Evolutionary conservation across 1,140 invertebrate genomes (phyloP).

Genomic region (Hyposmocoma kahamanoa): DNA sequence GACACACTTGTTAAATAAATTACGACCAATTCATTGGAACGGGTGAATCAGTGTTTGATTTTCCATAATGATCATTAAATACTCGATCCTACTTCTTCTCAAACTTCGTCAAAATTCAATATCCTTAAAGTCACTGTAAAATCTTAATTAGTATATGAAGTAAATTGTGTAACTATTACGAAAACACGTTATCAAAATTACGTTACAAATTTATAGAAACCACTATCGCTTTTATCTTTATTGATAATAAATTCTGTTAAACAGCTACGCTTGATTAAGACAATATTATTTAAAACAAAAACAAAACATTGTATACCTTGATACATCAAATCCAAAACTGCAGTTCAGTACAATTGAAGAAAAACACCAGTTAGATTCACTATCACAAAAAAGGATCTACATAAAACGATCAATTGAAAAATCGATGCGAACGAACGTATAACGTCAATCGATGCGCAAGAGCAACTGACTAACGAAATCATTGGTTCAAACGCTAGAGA

Average conservation of each 20-base stretch:
- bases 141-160: too few species aligned
- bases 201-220: slow-evolving; percentile 38
- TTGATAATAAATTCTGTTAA: slow-evolving; percentile 24
- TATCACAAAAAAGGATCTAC: slow-evolving; percentile 37
- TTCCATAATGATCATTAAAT: too few species aligned
- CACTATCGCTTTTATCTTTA: slow-evolving; percentile 56
- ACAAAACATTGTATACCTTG: slow-evolving; percentile 12
- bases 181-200: too few species aligned
- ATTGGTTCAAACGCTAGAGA: slow-evolving; percentile 50
- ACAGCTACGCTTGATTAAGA: slow-evolving; percentile 18
- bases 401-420: slow-evolving; percentile 34
- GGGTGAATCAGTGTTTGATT: too few species aligned
- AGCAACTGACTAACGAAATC: slow-evolving; percentile 55
- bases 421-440: slow-evolving; percentile 14
- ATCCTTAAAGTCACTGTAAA: too few species aligned
- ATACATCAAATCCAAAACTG: slow-evolving; percentile 4
- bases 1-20: too few species aligned
- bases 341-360: background rate
- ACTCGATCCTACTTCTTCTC: too few species aligned
- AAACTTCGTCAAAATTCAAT: too few species aligned
- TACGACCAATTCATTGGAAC: too few species aligned
- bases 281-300: slow-evolving; percentile 12
- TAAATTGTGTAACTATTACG: too few species aligned
- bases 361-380: slow-evolving; percentile 19
- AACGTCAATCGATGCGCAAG: slow-evolving; percentile 53